Percentiles rank a stretch among this genome's conserved stretches.
Evolutionary conservation across 2,888 invertebrate genomes (phyloP).

Genomic region (Mesorhabditis spiculigera): DNA sequence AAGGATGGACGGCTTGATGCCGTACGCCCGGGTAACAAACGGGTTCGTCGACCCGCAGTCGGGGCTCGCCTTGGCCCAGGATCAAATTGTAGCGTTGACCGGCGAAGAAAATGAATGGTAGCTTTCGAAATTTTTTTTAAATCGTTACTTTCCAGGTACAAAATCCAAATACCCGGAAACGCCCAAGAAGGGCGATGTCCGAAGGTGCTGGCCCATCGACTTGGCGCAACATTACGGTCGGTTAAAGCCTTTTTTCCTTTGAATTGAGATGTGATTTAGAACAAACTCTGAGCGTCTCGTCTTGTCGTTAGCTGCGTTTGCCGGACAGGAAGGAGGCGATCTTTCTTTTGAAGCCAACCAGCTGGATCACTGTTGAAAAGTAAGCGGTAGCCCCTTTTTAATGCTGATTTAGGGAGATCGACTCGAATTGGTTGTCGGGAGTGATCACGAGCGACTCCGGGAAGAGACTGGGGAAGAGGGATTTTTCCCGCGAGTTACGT

Average conservation of each 20-base stretch:
- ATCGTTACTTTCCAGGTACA: constrained; percentile 11
- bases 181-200: constrained; percentile 15
- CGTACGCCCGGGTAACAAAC: constrained; percentile 19
- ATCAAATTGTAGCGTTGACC: constrained; percentile 16
- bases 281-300: constrained; percentile 10
- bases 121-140: neutral
- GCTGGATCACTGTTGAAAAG: constrained; percentile 6
- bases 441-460: constrained; percentile 16
- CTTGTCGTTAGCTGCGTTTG: constrained; percentile 17
- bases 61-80: constrained; percentile 16
- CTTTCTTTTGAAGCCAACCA: constrained; percentile 12
- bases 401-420: neutral
- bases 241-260: neutral
- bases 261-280: neutral
- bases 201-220: constrained; percentile 9
- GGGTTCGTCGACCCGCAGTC: constrained; percentile 17
- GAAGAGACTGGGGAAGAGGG: constrained; percentile 15
- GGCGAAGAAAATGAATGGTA: constrained; percentile 16
- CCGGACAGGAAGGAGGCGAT: constrained; percentile 13
- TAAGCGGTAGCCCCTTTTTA: neutral
- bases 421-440: constrained; percentile 13
- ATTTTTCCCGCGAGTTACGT: constrained; percentile 16
- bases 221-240: neutral
- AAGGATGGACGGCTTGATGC: too few relatives aligned
- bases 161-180: constrained; percentile 14